Evolutionary conservation across 2,797 vertebrate genomes (phyloP).

Genomic region (Spondyliosoma cantharus): DNA sequence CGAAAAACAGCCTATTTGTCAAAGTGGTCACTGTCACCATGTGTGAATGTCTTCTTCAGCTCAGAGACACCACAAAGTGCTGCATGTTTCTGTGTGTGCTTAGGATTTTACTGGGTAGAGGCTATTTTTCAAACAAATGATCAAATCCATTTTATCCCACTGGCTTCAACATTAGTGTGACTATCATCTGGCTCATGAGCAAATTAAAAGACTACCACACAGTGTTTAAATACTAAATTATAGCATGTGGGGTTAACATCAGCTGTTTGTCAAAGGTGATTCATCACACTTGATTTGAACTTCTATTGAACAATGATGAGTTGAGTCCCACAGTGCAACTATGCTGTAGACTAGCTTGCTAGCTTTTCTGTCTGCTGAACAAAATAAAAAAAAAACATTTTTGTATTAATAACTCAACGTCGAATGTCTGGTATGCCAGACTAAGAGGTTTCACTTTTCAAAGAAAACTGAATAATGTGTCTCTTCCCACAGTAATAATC

Average conservation of each 20-base stretch:
- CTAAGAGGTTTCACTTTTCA: conserved; percentile 13
- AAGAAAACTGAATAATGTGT: conserved; percentile 5
- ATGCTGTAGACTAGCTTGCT: background rate
- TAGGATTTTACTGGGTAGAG: background rate
- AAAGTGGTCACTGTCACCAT: background rate
- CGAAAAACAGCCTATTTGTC: background rate
- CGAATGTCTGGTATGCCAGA: background rate
- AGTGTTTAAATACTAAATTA: background rate
- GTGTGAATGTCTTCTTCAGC: background rate
- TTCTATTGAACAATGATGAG: background rate
- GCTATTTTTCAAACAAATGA: conserved; percentile 23
- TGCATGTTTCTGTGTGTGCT: conserved; percentile 1
- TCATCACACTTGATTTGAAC: background rate
- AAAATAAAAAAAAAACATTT: conserved; percentile 14
- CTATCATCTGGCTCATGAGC: background rate
- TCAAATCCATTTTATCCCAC: conserved; percentile 12
- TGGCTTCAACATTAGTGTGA: conserved; percentile 3
- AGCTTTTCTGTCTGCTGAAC: conserved; percentile 7
- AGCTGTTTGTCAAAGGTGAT: background rate
- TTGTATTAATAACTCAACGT: conserved; percentile 21
- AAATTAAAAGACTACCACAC: background rate
- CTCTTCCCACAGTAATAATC: conserved; percentile 2
- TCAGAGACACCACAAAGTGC: background rate
- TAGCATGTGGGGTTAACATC: background rate
- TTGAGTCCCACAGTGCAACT: background rate